phyloP scores from a whole-genome alignment of 2,113 vertebrate species.

The Phaetusa simplex region DNA sequence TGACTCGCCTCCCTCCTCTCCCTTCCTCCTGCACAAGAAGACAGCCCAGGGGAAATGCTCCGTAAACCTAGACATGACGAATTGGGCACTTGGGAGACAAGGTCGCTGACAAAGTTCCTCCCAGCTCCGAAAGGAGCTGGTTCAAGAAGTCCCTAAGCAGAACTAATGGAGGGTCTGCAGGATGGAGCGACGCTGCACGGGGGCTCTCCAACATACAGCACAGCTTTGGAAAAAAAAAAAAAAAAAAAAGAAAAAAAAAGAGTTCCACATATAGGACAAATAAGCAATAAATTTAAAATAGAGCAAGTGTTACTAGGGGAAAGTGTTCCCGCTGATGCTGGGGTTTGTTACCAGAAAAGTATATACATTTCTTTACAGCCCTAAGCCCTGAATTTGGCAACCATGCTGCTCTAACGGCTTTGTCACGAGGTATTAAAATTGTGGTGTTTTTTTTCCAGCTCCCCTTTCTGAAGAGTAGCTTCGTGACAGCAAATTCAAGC shows the following conservation, averaged over 20 bases:
- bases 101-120: neutral
- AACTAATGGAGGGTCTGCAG: neutral
- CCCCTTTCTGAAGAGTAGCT: neutral
- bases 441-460: neutral
- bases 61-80: neutral
- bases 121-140: rapidly evolving
- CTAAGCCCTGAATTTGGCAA: neutral
- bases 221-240: neutral
- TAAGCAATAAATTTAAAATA: neutral
- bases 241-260: neutral
- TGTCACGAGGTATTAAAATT: neutral
- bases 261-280: neutral
- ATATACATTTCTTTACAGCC: neutral
- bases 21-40: neutral
- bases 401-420: neutral
- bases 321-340: neutral
- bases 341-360: neutral
- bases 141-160: neutral
- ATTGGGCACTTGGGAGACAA: neutral
- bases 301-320: neutral
- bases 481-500: neutral
- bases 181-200: rapidly evolving
- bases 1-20: neutral
- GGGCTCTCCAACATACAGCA: neutral
- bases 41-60: neutral